These are phyloP conservation scores for Saguinus imperator DNA, from an alignment of 2,113 vertebrate species.

Conservation along the genomic window DNA sequence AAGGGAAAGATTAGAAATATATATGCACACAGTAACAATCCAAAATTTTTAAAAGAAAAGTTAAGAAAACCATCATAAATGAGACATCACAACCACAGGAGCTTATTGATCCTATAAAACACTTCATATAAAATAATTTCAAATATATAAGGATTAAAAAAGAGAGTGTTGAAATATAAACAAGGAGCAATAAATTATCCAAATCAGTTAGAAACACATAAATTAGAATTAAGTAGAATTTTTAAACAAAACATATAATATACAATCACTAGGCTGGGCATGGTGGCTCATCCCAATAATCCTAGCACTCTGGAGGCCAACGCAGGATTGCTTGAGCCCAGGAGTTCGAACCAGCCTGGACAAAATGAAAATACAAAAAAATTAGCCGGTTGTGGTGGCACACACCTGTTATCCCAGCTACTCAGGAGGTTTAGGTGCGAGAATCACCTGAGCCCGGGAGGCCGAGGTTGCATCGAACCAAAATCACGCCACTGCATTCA, in stretches of 20 bases:
- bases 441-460: too few relatives aligned
- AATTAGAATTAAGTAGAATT: background rate
- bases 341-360: too few relatives aligned
- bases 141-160: background rate
- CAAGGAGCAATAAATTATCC: background rate
- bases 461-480: too few relatives aligned
- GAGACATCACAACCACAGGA: background rate
- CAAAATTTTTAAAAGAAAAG: background rate
- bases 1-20: background rate
- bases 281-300: too few relatives aligned
- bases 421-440: too few relatives aligned
- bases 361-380: too few relatives aligned
- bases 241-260: background rate
- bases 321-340: too few relatives aligned
- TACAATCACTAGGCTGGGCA: too few relatives aligned
- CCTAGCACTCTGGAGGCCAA: too few relatives aligned
- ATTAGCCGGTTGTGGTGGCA: too few relatives aligned
- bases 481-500: too few relatives aligned
- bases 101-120: background rate
- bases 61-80: background rate
- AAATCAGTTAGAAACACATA: background rate
- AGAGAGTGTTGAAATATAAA: background rate
- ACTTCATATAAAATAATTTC: background rate
- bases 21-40: background rate
- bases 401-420: too few relatives aligned